Evolutionary conservation across 2,113 vertebrate genomes (phyloP), one percentile per base, ranked within the genome.

Genomic region (Ia io): DNA sequence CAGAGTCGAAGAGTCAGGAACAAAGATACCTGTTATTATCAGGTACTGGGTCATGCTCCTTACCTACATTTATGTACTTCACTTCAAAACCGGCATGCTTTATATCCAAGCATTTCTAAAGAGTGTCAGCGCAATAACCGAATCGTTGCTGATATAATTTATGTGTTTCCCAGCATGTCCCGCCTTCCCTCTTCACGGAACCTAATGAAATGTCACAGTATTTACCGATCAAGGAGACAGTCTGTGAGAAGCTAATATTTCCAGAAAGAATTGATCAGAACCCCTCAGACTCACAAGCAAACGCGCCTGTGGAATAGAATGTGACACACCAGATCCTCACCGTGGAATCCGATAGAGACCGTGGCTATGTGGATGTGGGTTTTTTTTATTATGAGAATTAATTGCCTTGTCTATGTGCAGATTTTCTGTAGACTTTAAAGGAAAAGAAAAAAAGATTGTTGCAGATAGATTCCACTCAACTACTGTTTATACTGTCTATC

Each of bases 131-230:
- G 32, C 12, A 35, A 4, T 90, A 35, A 73, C 71, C 23, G 20
- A 85, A 13, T 47, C 6, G 74, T 23, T 89, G 47, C 91, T 96
- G 77, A 97, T 59, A 6, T 35, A 5, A 30, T 69, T 82, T 96
- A 71, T 97, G 94, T 98, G 18, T 87, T 97, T 97, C 85, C 93
- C 96, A 99, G 99, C 98, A 98, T 0, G 98, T 99, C 80, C 98
- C 99, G 44, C 98, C 99, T 90, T 98, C 99, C 5, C 91, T 99
- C 47, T 99, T 98, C 98, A 99, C 99, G 1, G 99, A 99, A 97
- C 99, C 99, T n/a, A 99, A 99, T 0, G 99, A 99, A 97, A 99
- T 99, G 73, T 99, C 99, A 44, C 99, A 99, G 97, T 98, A 99
- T 86, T 98, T 99, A 88, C 98, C 99, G 7, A 97, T 99, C 93